Base-by-base conservation (phyloP, 2,113 vertebrate genomes). In the Marcusenius ussheri region DNA sequence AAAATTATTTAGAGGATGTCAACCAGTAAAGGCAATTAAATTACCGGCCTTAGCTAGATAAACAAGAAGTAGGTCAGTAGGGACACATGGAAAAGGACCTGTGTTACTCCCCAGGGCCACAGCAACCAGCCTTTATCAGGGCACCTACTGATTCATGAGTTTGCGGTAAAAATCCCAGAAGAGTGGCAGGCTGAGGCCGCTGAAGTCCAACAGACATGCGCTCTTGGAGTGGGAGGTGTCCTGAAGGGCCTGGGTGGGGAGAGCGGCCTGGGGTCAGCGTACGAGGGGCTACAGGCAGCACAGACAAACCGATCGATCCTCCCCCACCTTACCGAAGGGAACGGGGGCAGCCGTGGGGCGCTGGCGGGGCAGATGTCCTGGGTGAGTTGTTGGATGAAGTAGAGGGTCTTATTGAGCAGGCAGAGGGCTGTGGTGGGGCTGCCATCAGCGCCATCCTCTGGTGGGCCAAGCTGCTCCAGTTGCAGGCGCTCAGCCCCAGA, bases 151-250 rank as follows among this genome's bases (percentile, higher is more conserved):
- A 93, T 97, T 94, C 93, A 96, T 95, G 93, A 99, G 96, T 95
- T 98, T 98, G 92, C 91, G 97, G 93, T 99, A 99, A 94, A 99
- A 99, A 92, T 94, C 95, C 98, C 98, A 99, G 93, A 99, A 98
- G 85, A 98, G 96, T 90, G 95, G 93, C 90, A 99, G 94, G 92
- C 95, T 97, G 89, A 99, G 97, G 90, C 96, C 97, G 80, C 94
- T 92, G 89, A 98, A 98, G 93, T 99, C 98, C 93, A 99, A 95
- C 91, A 98, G 96, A 86, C 96, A 96, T 93, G 96, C 98, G 94
- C 97, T 97, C 92, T 97, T 99, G 89, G 97, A 96, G 88, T 96
- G 93, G 92, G 96, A 96, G 92, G 96, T 95, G 91, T 98, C 98
- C 95, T 99, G 95, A 39, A 96, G 94, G 91, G 94, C 95, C 96